Conservation (phyloP, 2,797 vertebrate species). For the Limnodromus scolopaceus region DNA sequence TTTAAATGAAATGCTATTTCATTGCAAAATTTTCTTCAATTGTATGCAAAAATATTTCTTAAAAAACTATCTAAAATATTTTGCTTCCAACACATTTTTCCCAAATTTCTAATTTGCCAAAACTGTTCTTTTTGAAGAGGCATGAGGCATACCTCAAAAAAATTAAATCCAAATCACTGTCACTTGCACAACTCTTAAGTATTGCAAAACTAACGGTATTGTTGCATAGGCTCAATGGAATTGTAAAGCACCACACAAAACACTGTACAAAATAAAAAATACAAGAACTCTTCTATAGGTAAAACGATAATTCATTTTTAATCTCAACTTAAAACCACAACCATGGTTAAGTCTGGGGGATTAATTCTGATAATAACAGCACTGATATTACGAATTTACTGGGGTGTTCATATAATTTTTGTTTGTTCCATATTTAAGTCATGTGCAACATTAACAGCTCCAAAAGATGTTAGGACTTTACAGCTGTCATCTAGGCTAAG, state of each 20-base stretch:
- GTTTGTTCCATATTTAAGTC: background rate
- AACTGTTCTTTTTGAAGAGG: background rate
- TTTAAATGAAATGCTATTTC: background rate
- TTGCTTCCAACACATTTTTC: background rate
- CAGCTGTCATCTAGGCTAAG: background rate
- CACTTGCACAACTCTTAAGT: background rate
- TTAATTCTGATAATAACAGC: background rate
- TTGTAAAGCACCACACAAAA: background rate
- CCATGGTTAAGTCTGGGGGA: background rate
- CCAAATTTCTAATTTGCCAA: background rate
- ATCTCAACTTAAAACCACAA: background rate
- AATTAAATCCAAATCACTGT: background rate
- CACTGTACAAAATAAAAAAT: background rate
- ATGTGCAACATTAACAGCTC: background rate
- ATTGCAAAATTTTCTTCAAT: background rate
- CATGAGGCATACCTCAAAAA: background rate
- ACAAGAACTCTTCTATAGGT: background rate
- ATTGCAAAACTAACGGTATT: background rate
- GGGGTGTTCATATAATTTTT: background rate
- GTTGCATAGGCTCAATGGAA: background rate
- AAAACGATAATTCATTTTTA: background rate
- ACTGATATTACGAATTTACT: background rate
- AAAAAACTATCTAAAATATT: background rate
- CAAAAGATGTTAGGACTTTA: background rate
- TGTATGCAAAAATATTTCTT: background rate